Base-by-base conservation (phyloP, 2,113 vertebrate species). In the Amphilophus citrinellus region DNA sequence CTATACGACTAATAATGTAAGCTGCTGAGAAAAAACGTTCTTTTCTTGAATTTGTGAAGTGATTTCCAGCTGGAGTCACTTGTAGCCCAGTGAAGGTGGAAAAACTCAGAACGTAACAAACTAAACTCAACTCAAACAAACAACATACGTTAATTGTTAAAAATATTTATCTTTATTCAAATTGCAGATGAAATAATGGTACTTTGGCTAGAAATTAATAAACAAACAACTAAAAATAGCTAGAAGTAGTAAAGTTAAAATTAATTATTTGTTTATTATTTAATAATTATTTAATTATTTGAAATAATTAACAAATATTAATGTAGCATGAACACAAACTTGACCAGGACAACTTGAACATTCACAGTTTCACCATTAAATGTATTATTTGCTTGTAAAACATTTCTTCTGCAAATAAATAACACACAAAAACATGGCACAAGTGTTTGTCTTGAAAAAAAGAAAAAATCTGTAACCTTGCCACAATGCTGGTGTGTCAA, bases 1-100 rank as follows among this genome's bases (percentile, higher is more conserved):
- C 0, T 97, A 97, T 95, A 95, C 92, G 84, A 94, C 96, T 15
- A 96, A 95, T 87, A 96, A 97, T 96, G 98, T 98, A 95, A 95
- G 88, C 17, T 1, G 8, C 0, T 2, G 22, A 1, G 30, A 3
- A 50, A 37, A 62, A 18, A 11, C 10, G 20, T 0, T 47, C 53
- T 9, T 56, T 35, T 73, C 13, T 56, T 53, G 27, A 14, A 73
- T n/a, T 14, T 35, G 27, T 56, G 18, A 18, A n/a, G 27, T 9
- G 68, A 73, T 73, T 71, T 73, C 44, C 32, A 20, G 44, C 30
- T 20, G 10, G 24, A 53, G 17, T 53, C 44, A 53, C 17, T 5
- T 7, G 66, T 30, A 73, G 24, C 24, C 24, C 44, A 20, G 44
- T 1, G 3, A 71, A 71, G 66, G 24, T 50, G 42, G 50, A 71